Conservation (phyloP, 2,888 invertebrate genomes). For the Tupiocoris notatus region DNA sequence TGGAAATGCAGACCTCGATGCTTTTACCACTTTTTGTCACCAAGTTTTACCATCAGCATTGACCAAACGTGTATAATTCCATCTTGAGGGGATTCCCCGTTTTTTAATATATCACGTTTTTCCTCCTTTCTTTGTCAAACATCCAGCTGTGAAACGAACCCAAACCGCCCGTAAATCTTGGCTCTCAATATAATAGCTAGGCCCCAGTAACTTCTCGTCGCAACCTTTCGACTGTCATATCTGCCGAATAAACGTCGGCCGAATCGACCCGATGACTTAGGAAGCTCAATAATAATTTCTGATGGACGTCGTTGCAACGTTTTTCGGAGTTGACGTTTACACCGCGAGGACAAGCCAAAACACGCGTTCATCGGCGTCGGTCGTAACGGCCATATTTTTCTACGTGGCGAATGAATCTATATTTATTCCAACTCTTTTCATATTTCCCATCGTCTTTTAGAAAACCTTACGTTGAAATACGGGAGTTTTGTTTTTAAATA, state of each 20-base stretch:
- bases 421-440: no score
- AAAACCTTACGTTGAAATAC: no score
- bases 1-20: no score
- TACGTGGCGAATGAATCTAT: no score
- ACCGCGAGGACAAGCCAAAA: not conserved
- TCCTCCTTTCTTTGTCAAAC: conserved; percentile 1
- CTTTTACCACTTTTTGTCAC: no score
- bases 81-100: no score
- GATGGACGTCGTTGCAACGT: not conserved
- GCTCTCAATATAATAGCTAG: conserved; percentile 16
- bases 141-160: conserved; percentile 8
- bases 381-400: conserved; percentile 11
- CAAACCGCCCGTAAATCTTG: conserved; percentile 8
- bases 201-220: not conserved
- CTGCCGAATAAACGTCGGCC: not conserved
- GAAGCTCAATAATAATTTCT: not conserved
- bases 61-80: no score
- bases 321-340: not conserved
- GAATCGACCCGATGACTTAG: not conserved
- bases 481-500: no score
- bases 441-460: no score
- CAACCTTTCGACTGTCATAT: conserved; percentile 1
- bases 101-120: not conserved
- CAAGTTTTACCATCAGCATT: no score
- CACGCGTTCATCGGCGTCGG: conserved; percentile 1